phyloP scores from a whole-genome alignment of 2,113 vertebrate genomes.

The Macquaria australasica region DNA sequence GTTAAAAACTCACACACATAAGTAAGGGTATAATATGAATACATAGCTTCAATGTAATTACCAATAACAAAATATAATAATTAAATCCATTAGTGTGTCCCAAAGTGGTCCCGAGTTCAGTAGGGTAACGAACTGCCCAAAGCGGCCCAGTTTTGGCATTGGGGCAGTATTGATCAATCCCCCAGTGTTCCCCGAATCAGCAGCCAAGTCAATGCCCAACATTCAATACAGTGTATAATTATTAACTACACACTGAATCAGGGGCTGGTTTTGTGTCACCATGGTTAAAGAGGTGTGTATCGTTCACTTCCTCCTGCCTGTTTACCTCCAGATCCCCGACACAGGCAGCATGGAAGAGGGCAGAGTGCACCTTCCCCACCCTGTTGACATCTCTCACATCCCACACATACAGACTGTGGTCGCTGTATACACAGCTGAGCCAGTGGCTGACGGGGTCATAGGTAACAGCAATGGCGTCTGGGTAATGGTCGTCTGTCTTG shows the following conservation, averaged over 20 bases:
- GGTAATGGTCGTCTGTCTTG: conserved; percentile 86
- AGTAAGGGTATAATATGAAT: neutral
- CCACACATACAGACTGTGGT: conserved; percentile 99
- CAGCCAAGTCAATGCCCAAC: neutral
- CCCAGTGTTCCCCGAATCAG: neutral
- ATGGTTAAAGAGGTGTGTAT: neutral
- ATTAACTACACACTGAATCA: neutral
- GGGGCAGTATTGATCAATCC: neutral
- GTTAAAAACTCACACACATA: no score
- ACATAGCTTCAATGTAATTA: neutral
- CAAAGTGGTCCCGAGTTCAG: neutral
- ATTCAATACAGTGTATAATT: neutral
- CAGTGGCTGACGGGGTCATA: conserved; percentile 92
- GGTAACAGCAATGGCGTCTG: conserved; percentile 91
- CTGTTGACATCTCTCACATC: conserved; percentile 92
- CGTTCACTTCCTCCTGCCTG: neutral
- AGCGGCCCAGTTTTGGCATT: neutral
- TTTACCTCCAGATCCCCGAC: conserved; percentile 96
- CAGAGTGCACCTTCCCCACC: conserved; percentile 94
- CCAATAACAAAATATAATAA: neutral
- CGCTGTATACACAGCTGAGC: conserved; percentile 96
- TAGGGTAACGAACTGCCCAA: neutral
- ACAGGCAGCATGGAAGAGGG: conserved; percentile 93
- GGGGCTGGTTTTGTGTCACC: neutral
- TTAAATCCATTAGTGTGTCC: neutral